A percentile compares a stretch with the other conserved stretches of the same genome.
phyloP scores from a whole-genome alignment of 2,113 vertebrate genomes.

The Laticauda colubrina region DNA sequence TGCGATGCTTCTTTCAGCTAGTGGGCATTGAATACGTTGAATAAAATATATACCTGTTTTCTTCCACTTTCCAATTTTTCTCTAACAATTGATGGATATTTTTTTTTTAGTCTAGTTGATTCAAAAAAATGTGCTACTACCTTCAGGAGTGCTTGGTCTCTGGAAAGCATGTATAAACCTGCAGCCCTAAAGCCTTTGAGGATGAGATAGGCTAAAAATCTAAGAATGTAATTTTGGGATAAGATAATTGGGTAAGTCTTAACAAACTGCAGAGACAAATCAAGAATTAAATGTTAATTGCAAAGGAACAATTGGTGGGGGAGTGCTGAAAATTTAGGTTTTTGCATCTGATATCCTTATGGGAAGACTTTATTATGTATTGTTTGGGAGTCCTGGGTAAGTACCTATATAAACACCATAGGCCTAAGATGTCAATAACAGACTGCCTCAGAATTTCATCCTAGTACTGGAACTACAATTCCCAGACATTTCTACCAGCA shows the following conservation, averaged over 20 bases:
- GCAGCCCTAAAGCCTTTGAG: background rate
- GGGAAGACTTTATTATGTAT: background rate
- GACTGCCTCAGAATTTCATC: background rate
- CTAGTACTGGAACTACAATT: background rate
- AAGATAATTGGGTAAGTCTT: background rate
- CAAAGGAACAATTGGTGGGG: background rate
- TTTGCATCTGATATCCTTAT: background rate
- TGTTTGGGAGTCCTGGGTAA: background rate
- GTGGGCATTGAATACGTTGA: background rate
- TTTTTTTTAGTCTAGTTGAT: background rate
- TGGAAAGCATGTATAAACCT: background rate
- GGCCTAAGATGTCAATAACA: background rate
- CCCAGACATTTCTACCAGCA: background rate
- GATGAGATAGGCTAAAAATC: background rate
- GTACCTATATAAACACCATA: background rate
- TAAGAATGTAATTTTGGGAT: background rate
- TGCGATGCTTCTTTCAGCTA: background rate
- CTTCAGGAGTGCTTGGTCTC: background rate
- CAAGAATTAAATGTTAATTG: background rate
- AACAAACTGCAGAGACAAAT: background rate
- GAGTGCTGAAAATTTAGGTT: background rate
- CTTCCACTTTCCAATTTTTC: background rate
- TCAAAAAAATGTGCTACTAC: background rate
- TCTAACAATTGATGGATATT: background rate
- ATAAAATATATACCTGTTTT: background rate